Percentiles rank a stretch among this genome's conserved stretches.
Evolutionary conservation across 2,888 invertebrate species (phyloP).

Genomic region (Dinocampus coccinellae): DNA sequence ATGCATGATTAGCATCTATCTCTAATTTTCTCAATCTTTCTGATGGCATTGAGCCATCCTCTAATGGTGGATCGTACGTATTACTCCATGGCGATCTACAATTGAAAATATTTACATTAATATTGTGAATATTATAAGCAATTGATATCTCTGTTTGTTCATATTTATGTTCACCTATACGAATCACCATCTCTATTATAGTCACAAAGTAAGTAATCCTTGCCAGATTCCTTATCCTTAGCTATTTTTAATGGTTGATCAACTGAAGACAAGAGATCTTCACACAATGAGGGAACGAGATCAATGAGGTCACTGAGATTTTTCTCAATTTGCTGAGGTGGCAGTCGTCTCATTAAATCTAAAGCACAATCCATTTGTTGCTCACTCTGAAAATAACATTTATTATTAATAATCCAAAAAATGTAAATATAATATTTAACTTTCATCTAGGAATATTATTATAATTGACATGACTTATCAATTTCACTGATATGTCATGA

Average conservation of each 20-base stretch:
- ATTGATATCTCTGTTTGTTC: not conserved
- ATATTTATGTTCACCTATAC: constrained; percentile 76
- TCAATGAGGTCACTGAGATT: constrained; percentile 98
- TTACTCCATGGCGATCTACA: constrained; percentile 97
- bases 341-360: constrained; percentile 98
- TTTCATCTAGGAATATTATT: not conserved
- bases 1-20: constrained; percentile 98
- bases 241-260: constrained; percentile 99
- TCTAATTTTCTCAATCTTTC: constrained; percentile 95
- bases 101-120: constrained; percentile 1
- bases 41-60: constrained; percentile 99
- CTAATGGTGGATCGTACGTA: constrained; percentile 96
- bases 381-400: constrained; percentile 77
- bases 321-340: constrained; percentile 99
- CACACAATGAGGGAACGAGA: constrained; percentile 94
- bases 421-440: constrained; percentile 11
- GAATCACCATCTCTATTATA: constrained; percentile 99
- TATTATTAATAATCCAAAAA: not conserved
- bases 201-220: constrained; percentile 98
- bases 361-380: constrained; percentile 99
- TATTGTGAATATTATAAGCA: not conserved
- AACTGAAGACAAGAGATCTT: constrained; percentile 96
- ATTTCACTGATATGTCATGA: constrained; percentile 28
- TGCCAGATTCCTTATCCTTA: constrained; percentile 93
- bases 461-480: constrained; percentile 26